phyloP scores from a whole-genome alignment of 2,797 vertebrate genomes.

The Chelon labrosus region DNA sequence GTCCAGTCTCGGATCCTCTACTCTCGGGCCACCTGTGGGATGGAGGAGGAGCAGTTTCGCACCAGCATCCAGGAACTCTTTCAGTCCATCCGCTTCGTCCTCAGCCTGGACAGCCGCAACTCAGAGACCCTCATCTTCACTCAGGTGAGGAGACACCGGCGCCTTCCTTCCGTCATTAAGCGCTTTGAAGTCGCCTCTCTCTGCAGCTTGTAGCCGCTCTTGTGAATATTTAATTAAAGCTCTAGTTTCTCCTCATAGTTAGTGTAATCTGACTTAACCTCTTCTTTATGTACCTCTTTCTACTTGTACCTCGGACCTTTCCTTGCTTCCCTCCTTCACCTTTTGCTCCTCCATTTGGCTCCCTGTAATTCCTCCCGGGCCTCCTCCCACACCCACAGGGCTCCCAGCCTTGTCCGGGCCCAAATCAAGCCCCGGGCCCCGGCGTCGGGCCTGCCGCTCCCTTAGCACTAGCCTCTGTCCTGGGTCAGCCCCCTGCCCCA shows the following conservation, averaged over 20 bases:
- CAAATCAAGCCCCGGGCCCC: conserved; percentile 67
- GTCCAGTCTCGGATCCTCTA: conserved; percentile 97
- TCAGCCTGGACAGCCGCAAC: conserved; percentile 88
- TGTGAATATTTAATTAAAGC: neutral
- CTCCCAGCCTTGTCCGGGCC: conserved; percentile 64
- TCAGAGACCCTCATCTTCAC: conserved; percentile 91
- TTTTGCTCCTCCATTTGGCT: conserved; percentile 55
- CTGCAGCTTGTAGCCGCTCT: neutral
- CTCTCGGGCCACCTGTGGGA: conserved; percentile 95
- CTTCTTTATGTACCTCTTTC: conserved; percentile 39
- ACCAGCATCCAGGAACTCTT: conserved; percentile 97
- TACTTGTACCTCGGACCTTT: conserved; percentile 45
- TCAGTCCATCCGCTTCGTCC: conserved; percentile 97
- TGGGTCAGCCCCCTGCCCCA: conserved; percentile 72
- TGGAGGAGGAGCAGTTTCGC: conserved; percentile 98
- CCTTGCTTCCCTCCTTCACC: conserved; percentile 49
- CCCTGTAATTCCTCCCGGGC: conserved; percentile 25
- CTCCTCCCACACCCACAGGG: conserved; percentile 50
- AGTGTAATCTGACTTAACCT: conserved; percentile 54
- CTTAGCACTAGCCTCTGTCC: conserved; percentile 61
- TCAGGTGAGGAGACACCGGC: conserved; percentile 86
- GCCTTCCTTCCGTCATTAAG: no score
- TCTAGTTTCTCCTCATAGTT: conserved; percentile 26
- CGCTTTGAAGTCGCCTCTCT: no score
- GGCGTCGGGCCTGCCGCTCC: conserved; percentile 40